These are phyloP conservation scores for Odontophorus gujanensis DNA, from an alignment of 2,113 vertebrate species.

Conservation along the genomic window DNA sequence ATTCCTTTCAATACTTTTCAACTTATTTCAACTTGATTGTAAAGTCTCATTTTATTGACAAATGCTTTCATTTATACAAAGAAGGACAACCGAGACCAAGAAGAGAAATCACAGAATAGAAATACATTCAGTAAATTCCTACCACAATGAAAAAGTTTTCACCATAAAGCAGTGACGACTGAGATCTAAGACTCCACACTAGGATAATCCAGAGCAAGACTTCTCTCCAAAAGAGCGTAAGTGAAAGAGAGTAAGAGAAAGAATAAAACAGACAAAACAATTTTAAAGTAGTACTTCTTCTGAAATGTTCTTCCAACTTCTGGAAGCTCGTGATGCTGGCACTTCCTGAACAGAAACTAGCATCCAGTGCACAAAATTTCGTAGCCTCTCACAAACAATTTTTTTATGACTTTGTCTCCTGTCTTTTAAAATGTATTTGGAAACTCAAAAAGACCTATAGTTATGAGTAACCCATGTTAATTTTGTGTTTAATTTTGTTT, in stretches of 20 bases:
- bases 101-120: not conserved
- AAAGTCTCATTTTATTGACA: not conserved
- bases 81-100: not conserved
- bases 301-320: not conserved
- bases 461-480: not conserved
- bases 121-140: not conserved
- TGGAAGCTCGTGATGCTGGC: not conserved
- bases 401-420: not conserved
- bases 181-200: not conserved
- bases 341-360: not conserved
- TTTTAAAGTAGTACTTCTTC: not conserved
- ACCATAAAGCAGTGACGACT: not conserved
- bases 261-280: not conserved
- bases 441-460: not conserved
- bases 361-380: not conserved
- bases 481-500: not conserved
- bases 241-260: not conserved
- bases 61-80: not conserved
- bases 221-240: not conserved
- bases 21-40: not conserved
- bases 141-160: not conserved
- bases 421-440: not conserved
- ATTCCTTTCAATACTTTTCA: not conserved
- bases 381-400: accelerated
- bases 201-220: not conserved